Evolutionary conservation across 2,797 vertebrate genomes (phyloP).

Genomic region (Protonibea diacanthus): DNA sequence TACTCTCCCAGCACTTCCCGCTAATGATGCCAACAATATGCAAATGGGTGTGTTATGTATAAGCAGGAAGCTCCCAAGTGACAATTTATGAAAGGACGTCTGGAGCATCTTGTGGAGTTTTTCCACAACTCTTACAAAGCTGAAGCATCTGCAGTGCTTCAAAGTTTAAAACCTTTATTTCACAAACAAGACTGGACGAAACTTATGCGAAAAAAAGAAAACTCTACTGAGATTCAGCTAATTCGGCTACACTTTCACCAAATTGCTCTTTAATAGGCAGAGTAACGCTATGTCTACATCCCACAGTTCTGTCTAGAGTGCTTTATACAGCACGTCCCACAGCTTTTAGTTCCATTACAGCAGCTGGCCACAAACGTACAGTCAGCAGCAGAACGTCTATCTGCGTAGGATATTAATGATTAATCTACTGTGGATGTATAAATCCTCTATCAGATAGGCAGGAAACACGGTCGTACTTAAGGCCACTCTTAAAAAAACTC

Average conservation of each 20-base stretch:
- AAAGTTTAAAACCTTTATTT: neutral
- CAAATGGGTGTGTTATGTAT: slow-evolving; percentile 44
- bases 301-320: neutral
- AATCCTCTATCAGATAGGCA: slow-evolving; percentile 33
- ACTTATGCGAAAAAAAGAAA: neutral
- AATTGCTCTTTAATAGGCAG: neutral
- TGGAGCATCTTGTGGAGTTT: slow-evolving; percentile 10
- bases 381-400: neutral
- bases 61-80: slow-evolving; percentile 39
- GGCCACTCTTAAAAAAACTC: slow-evolving; percentile 43
- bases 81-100: slow-evolving; percentile 28
- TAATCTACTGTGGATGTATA: slow-evolving; percentile 43
- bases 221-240: neutral
- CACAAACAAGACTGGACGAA: neutral
- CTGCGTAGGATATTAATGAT: slow-evolving; percentile 35
- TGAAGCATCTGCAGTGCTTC: neutral
- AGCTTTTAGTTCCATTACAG: slow-evolving; percentile 12
- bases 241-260: neutral
- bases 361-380: neutral
- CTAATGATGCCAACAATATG: slow-evolving; percentile 55
- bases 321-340: neutral
- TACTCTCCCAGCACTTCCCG: slow-evolving; percentile 32
- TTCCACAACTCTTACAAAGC: slow-evolving; percentile 18
- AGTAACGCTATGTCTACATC: neutral
- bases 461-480: slow-evolving; percentile 37